Evolutionary conservation across 2,113 vertebrate species (phyloP).

Genomic region (Lepus americanus): DNA sequence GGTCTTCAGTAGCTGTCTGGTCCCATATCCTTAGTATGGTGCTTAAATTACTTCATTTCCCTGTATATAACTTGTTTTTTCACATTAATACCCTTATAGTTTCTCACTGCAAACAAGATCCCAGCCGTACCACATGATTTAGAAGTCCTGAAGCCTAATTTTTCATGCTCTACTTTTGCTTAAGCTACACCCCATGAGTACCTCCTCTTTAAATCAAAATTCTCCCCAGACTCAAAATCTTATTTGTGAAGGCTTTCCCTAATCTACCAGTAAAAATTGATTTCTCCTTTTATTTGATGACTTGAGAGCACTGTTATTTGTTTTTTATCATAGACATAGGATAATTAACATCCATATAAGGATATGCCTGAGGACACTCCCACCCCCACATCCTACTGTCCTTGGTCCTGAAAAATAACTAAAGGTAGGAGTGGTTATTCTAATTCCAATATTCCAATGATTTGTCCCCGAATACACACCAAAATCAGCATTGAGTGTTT

Average conservation of each 20-base stretch:
- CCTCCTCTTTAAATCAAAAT: background rate
- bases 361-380: background rate
- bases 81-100: background rate
- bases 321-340: background rate
- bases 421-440: background rate
- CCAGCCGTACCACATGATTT: background rate
- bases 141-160: background rate
- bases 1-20: background rate
- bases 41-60: background rate
- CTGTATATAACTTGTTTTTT: background rate
- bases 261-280: background rate
- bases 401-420: conserved; percentile 33
- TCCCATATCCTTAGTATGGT: background rate
- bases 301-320: background rate
- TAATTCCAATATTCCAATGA: background rate
- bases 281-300: background rate
- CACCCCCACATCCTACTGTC: background rate
- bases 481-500: background rate
- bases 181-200: background rate
- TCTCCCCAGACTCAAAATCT: conserved; percentile 6
- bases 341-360: background rate
- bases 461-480: background rate
- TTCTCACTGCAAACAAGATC: background rate
- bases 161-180: background rate
- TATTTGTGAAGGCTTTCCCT: background rate